These are phyloP conservation scores for Ceratothoa steindachneri DNA, from an alignment of 2,888 invertebrate genomes.

Conservation along the genomic window DNA sequence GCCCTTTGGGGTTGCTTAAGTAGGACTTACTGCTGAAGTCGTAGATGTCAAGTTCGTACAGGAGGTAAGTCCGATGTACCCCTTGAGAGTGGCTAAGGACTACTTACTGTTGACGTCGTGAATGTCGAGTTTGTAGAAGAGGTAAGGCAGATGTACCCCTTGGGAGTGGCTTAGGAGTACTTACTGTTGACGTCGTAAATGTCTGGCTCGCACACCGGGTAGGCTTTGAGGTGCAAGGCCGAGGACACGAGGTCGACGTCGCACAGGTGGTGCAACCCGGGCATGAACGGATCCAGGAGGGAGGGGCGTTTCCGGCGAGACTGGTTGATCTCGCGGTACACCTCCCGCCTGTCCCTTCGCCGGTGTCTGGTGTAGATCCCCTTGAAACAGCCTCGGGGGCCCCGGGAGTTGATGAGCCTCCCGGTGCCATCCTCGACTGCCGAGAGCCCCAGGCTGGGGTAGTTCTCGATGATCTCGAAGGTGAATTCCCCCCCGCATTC, in stretches of 20 bases:
- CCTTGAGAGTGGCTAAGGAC: too few species aligned
- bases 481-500: slow-evolving; percentile 45
- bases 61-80: too few species aligned
- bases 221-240: slow-evolving; percentile 40
- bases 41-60: too few species aligned
- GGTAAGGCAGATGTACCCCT: too few species aligned
- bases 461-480: slow-evolving; percentile 42
- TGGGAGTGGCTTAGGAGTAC: too few species aligned
- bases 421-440: slow-evolving; percentile 42
- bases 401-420: slow-evolving; percentile 41
- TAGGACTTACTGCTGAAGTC: too few species aligned
- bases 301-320: slow-evolving; percentile 24
- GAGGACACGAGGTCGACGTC: slow-evolving; percentile 38
- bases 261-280: slow-evolving; percentile 38
- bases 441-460: slow-evolving; percentile 39
- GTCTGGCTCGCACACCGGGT: slow-evolving; percentile 44
- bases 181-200: slow-evolving; percentile 43
- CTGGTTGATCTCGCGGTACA: slow-evolving; percentile 11
- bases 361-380: slow-evolving; percentile 11
- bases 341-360: slow-evolving; percentile 20
- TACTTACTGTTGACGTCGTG: too few species aligned
- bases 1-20: too few species aligned
- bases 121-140: too few species aligned
- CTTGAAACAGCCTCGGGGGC: slow-evolving; percentile 21
- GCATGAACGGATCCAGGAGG: slow-evolving; percentile 41